Base-by-base conservation (phyloP, 2,888 invertebrate species). In the Piscicola geometra region DNA sequence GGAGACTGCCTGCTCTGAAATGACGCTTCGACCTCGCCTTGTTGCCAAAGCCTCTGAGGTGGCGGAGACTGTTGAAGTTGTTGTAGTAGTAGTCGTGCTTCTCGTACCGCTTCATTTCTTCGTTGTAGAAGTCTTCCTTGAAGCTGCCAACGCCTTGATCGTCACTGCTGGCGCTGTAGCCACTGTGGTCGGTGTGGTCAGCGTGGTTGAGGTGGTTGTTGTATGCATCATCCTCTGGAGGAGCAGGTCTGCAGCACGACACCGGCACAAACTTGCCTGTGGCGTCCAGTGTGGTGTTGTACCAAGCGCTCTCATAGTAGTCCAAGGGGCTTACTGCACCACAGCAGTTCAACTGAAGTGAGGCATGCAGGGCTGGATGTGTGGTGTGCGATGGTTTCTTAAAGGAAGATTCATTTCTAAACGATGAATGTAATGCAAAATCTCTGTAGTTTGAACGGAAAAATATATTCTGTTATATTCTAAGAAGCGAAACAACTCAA, bases 291-390 rank as follows among this genome's bases (percentile, higher is more conserved):
- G 76, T 75, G 75, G 68, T 71, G 75, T 78, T 76, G 71, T 64
- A 76, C 78, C 78, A 78, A 32, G 75, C 64, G 47, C 76, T 76
- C 64, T 75, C 50, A 28, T 74, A 33, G 75, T 76, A 78, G 75
- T 78, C 76, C 36, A 64, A 66, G 21, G 78, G 78, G 0, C 78
- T 76, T 1, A 73, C 47, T 0, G 72, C 76, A 12, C 78, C 78
- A 35, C 78, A 78, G 41, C 78, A 78, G 56, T 76, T 35, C 71
- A 78, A 52, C 78, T 78, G 76, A 1, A 3, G 25, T n/a, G n/a
- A n/a, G n/a, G n/a, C n/a, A n/a, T n/a, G n/a, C n/a, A n/a, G n/a
- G n/a, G n/a, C n/a, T n/a, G n/a, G n/a, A n/a, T n/a, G n/a, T n/a
- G n/a, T n/a, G n/a, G n/a, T n/a, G n/a, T n/a, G n/a, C n/a, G n/a